Conservation (phyloP, 1,140 invertebrate genomes). For the Gonioctena quinquepunctata region DNA sequence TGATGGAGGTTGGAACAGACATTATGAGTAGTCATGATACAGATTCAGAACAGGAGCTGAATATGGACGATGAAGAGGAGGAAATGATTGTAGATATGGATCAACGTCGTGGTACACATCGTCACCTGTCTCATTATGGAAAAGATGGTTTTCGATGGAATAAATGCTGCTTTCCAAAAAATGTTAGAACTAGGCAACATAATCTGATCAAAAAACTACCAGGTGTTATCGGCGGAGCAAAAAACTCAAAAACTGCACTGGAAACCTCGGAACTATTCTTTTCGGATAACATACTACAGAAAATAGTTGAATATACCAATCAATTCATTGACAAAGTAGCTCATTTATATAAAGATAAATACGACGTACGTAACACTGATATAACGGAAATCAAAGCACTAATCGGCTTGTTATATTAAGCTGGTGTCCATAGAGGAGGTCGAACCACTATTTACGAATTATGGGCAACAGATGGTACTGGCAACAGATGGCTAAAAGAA, state of each 20-base stretch:
- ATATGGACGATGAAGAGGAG: no score
- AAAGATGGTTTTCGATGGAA: not conserved
- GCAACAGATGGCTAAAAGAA: constrained; percentile 33
- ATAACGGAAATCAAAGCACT: constrained; percentile 18
- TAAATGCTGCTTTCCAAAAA: not conserved
- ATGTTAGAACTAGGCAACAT: not conserved
- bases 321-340: constrained; percentile 1
- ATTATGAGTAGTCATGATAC: not conserved
- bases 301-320: constrained; percentile 11
- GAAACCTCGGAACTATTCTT: constrained; percentile 17
- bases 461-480: constrained; percentile 32
- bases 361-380: constrained; percentile 8
- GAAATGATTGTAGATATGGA: not conserved
- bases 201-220: constrained; percentile 12
- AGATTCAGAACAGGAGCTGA: not conserved
- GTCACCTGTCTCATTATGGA: not conserved
- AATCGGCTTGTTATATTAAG: constrained; percentile 25
- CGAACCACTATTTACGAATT: constrained; percentile 39
- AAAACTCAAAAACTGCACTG: constrained; percentile 7
- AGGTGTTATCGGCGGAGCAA: not conserved
- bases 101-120: not conserved
- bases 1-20: no score
- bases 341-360: not conserved
- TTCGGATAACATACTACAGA: constrained; percentile 19
- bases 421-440: constrained; percentile 31